Percentiles rank a stretch among this genome's conserved stretches.
Evolutionary conservation across 2,888 invertebrate genomes (phyloP).

Genomic region (Serrognathus titanus): DNA sequence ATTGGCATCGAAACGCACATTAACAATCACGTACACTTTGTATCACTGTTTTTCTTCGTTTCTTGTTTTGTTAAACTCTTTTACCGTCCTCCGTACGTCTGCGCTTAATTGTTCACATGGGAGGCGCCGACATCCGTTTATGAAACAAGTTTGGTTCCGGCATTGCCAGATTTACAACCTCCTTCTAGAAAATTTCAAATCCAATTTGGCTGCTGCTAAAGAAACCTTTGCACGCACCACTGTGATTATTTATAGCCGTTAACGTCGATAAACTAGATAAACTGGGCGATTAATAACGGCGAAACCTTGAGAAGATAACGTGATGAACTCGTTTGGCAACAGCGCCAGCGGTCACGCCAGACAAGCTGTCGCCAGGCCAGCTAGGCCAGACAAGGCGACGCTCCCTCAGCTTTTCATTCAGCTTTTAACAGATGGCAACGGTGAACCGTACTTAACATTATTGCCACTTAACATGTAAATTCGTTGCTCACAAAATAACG

Average conservation of each 20-base stretch:
- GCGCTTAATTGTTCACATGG: constrained; percentile 40
- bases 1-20: constrained; percentile 56
- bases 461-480: too few species aligned
- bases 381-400: constrained; percentile 78
- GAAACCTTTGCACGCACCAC: neutral
- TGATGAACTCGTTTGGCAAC: constrained; percentile 63
- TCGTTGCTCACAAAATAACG: too few species aligned
- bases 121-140: constrained; percentile 66
- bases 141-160: constrained; percentile 66
- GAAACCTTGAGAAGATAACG: constrained; percentile 21
- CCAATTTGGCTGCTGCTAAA: neutral
- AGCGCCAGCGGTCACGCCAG: constrained; percentile 73
- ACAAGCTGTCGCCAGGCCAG: constrained; percentile 91
- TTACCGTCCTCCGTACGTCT: constrained; percentile 46
- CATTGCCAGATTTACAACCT: constrained; percentile 50
- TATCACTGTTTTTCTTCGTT: constrained; percentile 14
- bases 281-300: neutral
- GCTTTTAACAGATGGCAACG: constrained; percentile 27
- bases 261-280: neutral
- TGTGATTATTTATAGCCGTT: neutral
- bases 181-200: neutral
- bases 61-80: neutral
- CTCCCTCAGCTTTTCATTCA: constrained; percentile 43
- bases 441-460: neutral
- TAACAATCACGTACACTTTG: neutral